A percentile compares a stretch with the other conserved stretches of the same genome.
phyloP scores from a whole-genome alignment of 2,113 vertebrate genomes.

The Pteruthius melanotis region DNA sequence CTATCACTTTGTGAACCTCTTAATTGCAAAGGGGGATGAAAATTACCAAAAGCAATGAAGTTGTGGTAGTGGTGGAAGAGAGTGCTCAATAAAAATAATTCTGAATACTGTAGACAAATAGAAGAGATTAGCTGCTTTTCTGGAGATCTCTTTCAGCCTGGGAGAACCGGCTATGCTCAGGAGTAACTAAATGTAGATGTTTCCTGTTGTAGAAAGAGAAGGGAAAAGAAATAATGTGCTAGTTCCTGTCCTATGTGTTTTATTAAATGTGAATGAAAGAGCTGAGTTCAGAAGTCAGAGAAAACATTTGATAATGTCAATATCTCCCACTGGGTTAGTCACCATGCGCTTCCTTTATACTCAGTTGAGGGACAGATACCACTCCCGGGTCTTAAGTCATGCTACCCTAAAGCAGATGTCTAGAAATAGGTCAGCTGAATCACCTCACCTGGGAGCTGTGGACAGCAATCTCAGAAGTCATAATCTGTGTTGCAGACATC shows the following conservation, averaged over 20 bases:
- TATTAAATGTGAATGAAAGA: not conserved
- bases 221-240: rapidly evolving
- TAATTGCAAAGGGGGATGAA: not conserved
- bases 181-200: not conserved
- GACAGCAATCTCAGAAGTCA: conserved; percentile 1
- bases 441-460: not conserved
- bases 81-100: not conserved
- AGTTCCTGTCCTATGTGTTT: not conserved
- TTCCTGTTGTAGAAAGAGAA: not conserved
- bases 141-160: not conserved
- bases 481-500: conserved; percentile 13
- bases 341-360: not conserved
- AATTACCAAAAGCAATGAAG: not conserved
- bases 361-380: not conserved
- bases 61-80: not conserved
- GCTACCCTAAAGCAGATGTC: conserved; percentile 6
- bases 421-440: conserved; percentile 57
- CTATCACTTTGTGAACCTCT: not conserved
- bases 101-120: not conserved
- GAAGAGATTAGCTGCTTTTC: not conserved
- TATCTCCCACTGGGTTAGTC: not conserved
- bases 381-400: not conserved
- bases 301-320: not conserved
- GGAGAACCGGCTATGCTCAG: not conserved
- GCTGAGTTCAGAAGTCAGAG: not conserved